These are phyloP conservation scores for Calliopsis andreniformis DNA, from an alignment of 1,140 invertebrate species.

Conservation along the genomic window DNA sequence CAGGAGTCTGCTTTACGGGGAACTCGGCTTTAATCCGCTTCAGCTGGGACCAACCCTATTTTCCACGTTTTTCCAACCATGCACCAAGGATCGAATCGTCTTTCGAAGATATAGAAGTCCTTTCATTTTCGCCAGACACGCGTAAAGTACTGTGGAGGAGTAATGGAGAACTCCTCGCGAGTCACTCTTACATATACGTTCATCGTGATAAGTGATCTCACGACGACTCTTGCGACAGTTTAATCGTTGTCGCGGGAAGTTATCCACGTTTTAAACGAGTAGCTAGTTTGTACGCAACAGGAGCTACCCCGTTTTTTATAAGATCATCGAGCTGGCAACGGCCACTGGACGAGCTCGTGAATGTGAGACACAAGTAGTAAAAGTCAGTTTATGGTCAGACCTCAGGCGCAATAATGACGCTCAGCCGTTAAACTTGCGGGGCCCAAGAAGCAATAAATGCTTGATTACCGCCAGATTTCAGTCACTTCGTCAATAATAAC, in stretches of 20 bases:
- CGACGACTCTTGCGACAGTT: no score
- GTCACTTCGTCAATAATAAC: constrained; percentile 29
- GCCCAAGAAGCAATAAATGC: constrained; percentile 30
- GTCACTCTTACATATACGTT: no score
- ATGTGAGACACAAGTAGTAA: constrained; percentile 25
- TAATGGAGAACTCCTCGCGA: no score
- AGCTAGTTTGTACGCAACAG: no score
- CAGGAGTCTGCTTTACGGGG: constrained; percentile 34
- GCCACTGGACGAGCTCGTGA: not conserved
- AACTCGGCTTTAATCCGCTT: constrained; percentile 40
- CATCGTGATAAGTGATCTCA: no score
- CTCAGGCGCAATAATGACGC: constrained; percentile 15
- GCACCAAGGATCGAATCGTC: constrained; percentile 2
- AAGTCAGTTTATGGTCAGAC: constrained; percentile 22
- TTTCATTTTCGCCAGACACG: not conserved
- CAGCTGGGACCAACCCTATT: constrained; percentile 18
- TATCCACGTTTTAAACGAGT: no score
- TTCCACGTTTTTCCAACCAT: not conserved
- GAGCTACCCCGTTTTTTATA: no score
- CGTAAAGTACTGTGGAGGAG: no score
- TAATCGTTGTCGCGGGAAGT: no score
- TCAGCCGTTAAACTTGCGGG: constrained; percentile 3
- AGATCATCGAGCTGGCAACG: not conserved
- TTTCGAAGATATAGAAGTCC: not conserved
- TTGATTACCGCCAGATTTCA: constrained; percentile 32